Evolutionary conservation across 2,797 vertebrate genomes (phyloP), one percentile per base, ranked within the genome.

Genomic region (Gymnodraco acuticeps): DNA sequence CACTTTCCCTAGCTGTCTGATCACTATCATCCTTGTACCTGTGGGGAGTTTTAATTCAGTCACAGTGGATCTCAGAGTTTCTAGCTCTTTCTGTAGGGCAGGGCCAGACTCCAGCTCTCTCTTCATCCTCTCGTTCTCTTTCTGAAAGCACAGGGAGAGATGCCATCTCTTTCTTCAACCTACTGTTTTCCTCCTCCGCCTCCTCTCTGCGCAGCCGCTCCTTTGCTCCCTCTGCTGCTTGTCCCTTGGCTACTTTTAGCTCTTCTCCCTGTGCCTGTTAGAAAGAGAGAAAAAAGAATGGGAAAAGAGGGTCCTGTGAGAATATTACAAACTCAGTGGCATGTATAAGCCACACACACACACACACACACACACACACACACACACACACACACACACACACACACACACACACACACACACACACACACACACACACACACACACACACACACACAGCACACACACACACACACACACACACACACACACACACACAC

Each of bases 251-350:
- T 72, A 89, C 88, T 84, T 92, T 94, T 43, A 97, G 94, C 81
- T 97, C 96, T 12, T 96, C 96, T 69, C 96, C 95, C 90, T 98
- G 96, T 48, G 94, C 88, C 97, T 98, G 85, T 66, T 71, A 81
- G 64, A 42, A 50, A 62, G 52, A 47, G 77, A 56, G 23, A 20
- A 59, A 55, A 56, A 23, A 52, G 53, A 64, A 61, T 45, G 14
- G 6, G 3, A 78, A 56, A 80, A 53, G 10, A 72, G 16, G 23
- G 42, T 72, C 76, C 64, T 55, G 53, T 76, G 76, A 88, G 82
- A 79, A 71, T 59, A 52, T 46, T 15, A 48, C 52, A 78, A 55
- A 69, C 47, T 64, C 41, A 48, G 43, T 69, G 52, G 74, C 69
- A 75, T 42, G 17, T 61, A 75, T 63, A 73, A 20, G 9, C 79